Evolutionary conservation across 2,113 vertebrate species (phyloP).

Genomic region (Erythrocercus mccallii): DNA sequence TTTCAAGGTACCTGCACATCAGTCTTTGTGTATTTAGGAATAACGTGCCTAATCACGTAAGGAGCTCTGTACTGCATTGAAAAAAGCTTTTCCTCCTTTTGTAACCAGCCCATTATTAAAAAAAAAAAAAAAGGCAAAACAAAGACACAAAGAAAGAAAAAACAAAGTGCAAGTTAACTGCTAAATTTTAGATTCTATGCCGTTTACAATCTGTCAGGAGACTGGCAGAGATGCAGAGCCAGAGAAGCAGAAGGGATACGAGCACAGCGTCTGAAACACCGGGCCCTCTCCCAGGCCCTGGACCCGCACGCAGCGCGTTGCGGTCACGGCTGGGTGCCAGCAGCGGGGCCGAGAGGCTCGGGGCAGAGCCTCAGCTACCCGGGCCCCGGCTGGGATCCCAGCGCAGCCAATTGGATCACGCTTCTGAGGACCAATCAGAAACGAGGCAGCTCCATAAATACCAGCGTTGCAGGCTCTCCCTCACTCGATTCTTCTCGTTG

Average conservation of each 20-base stretch:
- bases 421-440: background rate
- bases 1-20: fast-evolving
- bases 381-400: fast-evolving
- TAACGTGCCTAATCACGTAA: fast-evolving
- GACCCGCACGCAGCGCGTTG: fast-evolving
- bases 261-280: fast-evolving
- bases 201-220: background rate
- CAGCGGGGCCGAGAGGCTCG: fast-evolving
- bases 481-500: fast-evolving
- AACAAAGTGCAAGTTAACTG: fast-evolving
- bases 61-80: fast-evolving
- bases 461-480: fast-evolving
- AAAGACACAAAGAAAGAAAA: too few species aligned
- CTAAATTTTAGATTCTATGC: fast-evolving
- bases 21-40: background rate
- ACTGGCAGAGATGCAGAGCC: fast-evolving
- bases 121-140: background rate
- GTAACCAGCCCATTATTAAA: fast-evolving
- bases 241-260: fast-evolving
- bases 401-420: background rate
- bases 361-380: fast-evolving
- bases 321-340: fast-evolving
- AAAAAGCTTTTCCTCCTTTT: background rate
- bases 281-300: fast-evolving
- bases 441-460: background rate